These are phyloP conservation scores for Halcyon badia DNA, from an alignment of 2,797 vertebrate genomes.

Conservation along the genomic window DNA sequence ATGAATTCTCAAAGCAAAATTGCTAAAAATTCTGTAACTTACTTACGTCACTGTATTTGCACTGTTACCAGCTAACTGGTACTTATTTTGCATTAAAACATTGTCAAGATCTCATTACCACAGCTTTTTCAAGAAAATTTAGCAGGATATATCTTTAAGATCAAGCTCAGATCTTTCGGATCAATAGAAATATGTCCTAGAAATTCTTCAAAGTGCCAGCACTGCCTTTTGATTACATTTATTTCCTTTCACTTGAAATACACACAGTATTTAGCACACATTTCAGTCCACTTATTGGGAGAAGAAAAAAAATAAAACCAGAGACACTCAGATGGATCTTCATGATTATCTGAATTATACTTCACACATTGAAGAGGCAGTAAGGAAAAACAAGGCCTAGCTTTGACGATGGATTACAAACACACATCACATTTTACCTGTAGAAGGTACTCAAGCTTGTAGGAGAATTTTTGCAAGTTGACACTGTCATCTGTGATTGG, in stretches of 20 bases:
- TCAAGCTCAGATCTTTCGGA: not conserved
- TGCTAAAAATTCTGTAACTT: not conserved
- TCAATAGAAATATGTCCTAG: not conserved
- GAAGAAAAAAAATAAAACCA: not conserved
- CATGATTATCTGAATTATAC: not conserved
- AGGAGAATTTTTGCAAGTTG: slow-evolving; percentile 95
- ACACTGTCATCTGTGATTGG: slow-evolving; percentile 94
- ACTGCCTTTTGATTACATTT: not conserved
- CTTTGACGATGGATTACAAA: not conserved
- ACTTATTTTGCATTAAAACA: not conserved
- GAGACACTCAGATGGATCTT: not conserved
- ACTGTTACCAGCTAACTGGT: not conserved
- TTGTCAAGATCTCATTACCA: not conserved
- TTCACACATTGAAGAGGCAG: not conserved
- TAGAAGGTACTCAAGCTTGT: slow-evolving; percentile 95
- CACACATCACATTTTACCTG: slow-evolving; percentile 84
- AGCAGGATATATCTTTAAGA: not conserved
- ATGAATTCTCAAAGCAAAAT: not conserved
- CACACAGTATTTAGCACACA: not conserved
- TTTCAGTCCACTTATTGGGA: not conserved
- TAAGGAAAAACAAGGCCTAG: not conserved
- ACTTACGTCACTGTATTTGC: not conserved
- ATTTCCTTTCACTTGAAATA: not conserved
- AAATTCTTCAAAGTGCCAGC: not conserved
- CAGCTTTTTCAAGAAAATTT: not conserved